A percentile compares a stretch with the other conserved stretches of the same genome.
These are phyloP conservation scores for Alethe castanea DNA, from an alignment of 2,113 vertebrate genomes.

Conservation along the genomic window DNA sequence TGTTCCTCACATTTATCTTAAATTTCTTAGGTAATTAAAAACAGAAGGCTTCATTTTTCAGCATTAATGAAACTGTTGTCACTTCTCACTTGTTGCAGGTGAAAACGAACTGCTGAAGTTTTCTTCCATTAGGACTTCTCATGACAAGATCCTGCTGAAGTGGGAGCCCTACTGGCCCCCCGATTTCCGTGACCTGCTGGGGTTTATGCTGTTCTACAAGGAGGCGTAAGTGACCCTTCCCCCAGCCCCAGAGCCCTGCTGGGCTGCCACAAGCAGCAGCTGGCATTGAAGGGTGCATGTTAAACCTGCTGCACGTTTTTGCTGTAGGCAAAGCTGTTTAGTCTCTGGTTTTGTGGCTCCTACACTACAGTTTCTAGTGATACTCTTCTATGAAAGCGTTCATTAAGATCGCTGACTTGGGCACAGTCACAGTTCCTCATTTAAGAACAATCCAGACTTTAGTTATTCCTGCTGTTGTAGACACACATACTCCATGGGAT, in stretches of 20 bases:
- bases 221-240: slow-evolving; percentile 86
- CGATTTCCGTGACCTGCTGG: slow-evolving; percentile 92
- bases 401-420: not conserved
- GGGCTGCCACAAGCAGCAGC: not conserved
- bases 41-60: not conserved
- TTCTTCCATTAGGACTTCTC: slow-evolving; percentile 76
- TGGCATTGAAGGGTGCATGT: not conserved
- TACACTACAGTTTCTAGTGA: not conserved
- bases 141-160: slow-evolving; percentile 87
- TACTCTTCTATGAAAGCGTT: not conserved
- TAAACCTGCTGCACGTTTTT: not conserved
- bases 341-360: not conserved
- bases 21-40: not conserved
- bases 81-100: slow-evolving; percentile 71
- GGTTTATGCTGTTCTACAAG: slow-evolving; percentile 98
- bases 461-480: not conserved
- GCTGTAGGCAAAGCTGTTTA: not conserved
- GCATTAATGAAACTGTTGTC: not conserved
- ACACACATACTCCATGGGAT: not conserved
- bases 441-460: not conserved
- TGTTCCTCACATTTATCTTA: not conserved
- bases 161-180: slow-evolving; percentile 94
- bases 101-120: slow-evolving; percentile 89
- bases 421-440: not conserved
- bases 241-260: fast-evolving